Base-by-base conservation (phyloP, 2,888 invertebrate species). In the Branchinecta sandiegonensis region DNA sequence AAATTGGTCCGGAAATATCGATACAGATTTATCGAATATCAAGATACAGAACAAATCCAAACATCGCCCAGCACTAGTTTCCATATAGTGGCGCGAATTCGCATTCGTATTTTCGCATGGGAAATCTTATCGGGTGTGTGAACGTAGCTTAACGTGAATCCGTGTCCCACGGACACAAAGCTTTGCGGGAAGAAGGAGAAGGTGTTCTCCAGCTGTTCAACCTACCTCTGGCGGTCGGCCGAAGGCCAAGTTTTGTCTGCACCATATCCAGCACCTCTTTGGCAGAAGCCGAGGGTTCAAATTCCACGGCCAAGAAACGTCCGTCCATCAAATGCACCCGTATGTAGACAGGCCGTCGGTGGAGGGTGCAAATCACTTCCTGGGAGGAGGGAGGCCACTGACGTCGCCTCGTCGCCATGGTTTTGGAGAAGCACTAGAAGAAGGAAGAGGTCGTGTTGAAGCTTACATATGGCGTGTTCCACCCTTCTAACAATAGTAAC, bases 291-390 rank as follows among this genome's bases (percentile, higher is more conserved):
- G 92, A 92, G 0, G 94, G 92, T 76, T 94, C 92, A 79, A 95
- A 95, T 79, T 94, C 94, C 0, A 95, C 86, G 0, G 93, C 90
- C 78, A 94, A 90, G 77, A 93, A 94, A 48, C 65, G 93, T 1
- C 94, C 94, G 77, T 94, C 94, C 84, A 94, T 87, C 75, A 95
- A 86, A 77, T 92, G 85, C 75, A 95, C 91, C 66, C 92, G 84
- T 5, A 93, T 90, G 77, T 94, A 93, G 73, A 94, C 88, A 1
- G 91, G 91, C 66, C 94, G 82, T 66, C 94, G 83, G 74, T 93
- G 92, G 64, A 91, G 90, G 8, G 94, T 93, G 76, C 93, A 94
- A 73, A 92, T 83, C 70, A 95, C 89, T 80, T 95, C 95, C 76
- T 93, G 92, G 68, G 88, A 84, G 3, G 93, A 93, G 2, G 94